Percentiles rank a stretch among this genome's conserved stretches.
phyloP scores from a whole-genome alignment of 2,888 invertebrate genomes.

The Mythimna loreyi region DNA sequence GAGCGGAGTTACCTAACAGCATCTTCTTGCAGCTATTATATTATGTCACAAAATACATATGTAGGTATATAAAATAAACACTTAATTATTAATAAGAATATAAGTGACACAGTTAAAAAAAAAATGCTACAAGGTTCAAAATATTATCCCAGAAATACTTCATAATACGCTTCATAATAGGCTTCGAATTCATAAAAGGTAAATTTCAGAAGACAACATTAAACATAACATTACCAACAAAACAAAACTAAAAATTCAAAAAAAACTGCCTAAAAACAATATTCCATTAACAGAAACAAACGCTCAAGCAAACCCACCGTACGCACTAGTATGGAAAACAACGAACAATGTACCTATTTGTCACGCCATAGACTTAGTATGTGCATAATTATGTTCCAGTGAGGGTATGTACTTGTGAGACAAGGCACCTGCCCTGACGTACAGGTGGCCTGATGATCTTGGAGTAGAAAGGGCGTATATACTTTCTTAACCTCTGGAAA shows the following conservation, averaged over 20 bases:
- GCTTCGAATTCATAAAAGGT: too few species aligned
- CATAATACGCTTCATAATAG: too few species aligned
- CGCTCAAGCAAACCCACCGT: constrained; percentile 33
- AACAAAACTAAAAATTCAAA: background rate
- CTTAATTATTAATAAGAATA: too few species aligned
- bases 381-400: constrained; percentile 64
- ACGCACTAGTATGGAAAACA: constrained; percentile 33
- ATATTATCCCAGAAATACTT: too few species aligned
- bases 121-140: too few species aligned
- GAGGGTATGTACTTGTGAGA: constrained; percentile 50
- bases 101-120: too few species aligned
- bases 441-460: constrained; percentile 50
- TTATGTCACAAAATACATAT: too few species aligned
- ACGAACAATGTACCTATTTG: constrained; percentile 65
- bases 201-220: too few species aligned
- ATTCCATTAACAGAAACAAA: constrained; percentile 7
- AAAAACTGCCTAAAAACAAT: background rate
- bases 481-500: background rate
- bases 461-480: constrained; percentile 18
- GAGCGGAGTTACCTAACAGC: too few species aligned
- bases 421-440: constrained; percentile 58
- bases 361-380: constrained; percentile 67
- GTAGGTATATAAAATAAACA: too few species aligned
- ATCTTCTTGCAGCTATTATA: too few species aligned
- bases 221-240: too few species aligned